Base-by-base conservation (phyloP, 1,140 invertebrate genomes). In the Nebria ingens region DNA sequence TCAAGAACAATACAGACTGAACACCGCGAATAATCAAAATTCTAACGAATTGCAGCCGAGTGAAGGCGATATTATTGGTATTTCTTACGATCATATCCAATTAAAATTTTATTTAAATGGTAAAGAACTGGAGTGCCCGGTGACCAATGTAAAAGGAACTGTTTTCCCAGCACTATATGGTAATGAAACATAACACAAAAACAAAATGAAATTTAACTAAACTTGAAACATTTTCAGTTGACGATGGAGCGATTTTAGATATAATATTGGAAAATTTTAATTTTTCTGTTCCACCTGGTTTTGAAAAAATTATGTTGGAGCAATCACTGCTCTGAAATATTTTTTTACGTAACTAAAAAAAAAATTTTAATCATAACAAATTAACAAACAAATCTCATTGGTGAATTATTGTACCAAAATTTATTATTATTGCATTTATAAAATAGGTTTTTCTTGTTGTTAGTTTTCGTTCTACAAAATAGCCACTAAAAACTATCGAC, bases 51-150 rank as follows among this genome's bases (percentile, higher is more conserved):
- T 73, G 21, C 62, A 75, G 9, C 78, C 87, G 13, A 84, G 91
- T 67, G 97, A 99, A 76, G 94, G 96, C 52, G 96, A 99, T 72
- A 83, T 95, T 56, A 82, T 99, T 65, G 95, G 96, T 50, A 74
- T 99, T 17, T 85, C 90, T 2, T 99, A 92, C 71, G 96, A 99
- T 70, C 97, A 99, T 72, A 85, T 98, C 54, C 91, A 98, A 68
- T 73, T 99, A 22, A 97, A 94, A 70, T 97, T 98, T 75, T 97
- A 86, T 70, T 72, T 96, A 17, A 98, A 98, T 78, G 95, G 95
- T 2, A 86, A 86, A 67, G 83, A 86, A 61, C 73, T 95, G 62
- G 86, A 93, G 63, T 81, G 82, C 62, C 86, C 91, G n/a, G 77
- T 97, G 9, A 81, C 82, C 56, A 93, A 90, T 71, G 84, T 97